phyloP scores from a whole-genome alignment of 2,113 vertebrate genomes.

The Dasyornis broadbenti region DNA sequence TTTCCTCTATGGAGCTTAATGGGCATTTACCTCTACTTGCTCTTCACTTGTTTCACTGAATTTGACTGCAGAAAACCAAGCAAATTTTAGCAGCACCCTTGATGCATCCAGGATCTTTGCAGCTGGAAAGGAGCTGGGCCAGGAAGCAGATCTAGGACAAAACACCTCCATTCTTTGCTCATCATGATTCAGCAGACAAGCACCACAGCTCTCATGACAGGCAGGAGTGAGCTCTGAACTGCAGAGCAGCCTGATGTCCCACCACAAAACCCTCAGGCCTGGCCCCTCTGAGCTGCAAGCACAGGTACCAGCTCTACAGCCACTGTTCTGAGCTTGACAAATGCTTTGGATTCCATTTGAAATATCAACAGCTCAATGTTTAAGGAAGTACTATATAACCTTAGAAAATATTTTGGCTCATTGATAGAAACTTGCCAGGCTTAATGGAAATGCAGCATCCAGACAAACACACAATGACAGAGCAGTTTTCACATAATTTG shows the following conservation, averaged over 20 bases:
- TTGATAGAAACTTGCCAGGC: not conserved
- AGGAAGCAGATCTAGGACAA: not conserved
- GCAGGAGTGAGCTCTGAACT: not conserved
- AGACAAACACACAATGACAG: not conserved
- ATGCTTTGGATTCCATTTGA: not conserved
- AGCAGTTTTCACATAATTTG: not conserved
- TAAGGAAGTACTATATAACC: not conserved
- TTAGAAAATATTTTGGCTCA: not conserved
- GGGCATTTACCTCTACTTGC: not conserved
- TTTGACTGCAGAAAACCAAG: not conserved
- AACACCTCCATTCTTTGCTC: not conserved
- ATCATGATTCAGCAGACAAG: fast-evolving
- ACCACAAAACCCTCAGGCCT: not conserved
- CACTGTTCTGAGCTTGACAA: not conserved
- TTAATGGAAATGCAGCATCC: not conserved
- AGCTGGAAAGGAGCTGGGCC: not conserved
- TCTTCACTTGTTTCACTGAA: not conserved
- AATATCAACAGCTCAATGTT: not conserved
- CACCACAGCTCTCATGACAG: not conserved
- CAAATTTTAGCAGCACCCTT: not conserved
- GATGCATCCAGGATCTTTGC: not conserved
- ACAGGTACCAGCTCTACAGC: not conserved
- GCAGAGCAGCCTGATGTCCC: not conserved
- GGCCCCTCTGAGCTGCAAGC: not conserved
- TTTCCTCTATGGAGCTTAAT: not conserved